Conservation (phyloP, 2,888 invertebrate genomes). For the Petrolisthes manimaculis region DNA sequence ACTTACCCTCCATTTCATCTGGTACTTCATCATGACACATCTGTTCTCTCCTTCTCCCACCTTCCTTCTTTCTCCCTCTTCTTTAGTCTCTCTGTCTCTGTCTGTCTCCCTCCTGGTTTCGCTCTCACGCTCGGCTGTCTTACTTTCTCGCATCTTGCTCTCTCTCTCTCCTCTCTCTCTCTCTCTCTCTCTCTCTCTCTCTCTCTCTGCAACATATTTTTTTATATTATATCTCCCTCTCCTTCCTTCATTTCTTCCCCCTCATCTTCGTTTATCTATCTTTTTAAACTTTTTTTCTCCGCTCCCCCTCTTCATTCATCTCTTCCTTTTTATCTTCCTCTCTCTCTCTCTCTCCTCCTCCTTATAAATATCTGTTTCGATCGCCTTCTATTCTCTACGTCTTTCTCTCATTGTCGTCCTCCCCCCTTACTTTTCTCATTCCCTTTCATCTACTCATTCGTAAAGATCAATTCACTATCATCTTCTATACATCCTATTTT, state of each 20-base stretch:
- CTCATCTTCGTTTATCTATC: not conserved
- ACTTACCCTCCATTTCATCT: too few species aligned
- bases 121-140: not conserved
- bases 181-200: not conserved
- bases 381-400: not conserved
- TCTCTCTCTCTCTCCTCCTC: not conserved
- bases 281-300: not conserved
- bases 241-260: not conserved
- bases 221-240: not conserved
- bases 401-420: not conserved
- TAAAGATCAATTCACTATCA: too few species aligned
- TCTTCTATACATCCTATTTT: too few species aligned
- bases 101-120: not conserved
- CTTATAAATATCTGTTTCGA: not conserved
- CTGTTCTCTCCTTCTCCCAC: not conserved
- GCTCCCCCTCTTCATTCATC: not conserved
- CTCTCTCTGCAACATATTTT: not conserved
- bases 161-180: not conserved
- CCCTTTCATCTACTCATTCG: not conserved
- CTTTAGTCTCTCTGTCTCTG: not conserved
- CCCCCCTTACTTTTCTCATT: not conserved
- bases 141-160: not conserved
- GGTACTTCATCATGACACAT: not conserved
- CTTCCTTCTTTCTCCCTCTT: not conserved
- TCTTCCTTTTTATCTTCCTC: not conserved